Evolutionary conservation across 2,888 invertebrate species (phyloP).

Genomic region (Andrena bucephala): DNA sequence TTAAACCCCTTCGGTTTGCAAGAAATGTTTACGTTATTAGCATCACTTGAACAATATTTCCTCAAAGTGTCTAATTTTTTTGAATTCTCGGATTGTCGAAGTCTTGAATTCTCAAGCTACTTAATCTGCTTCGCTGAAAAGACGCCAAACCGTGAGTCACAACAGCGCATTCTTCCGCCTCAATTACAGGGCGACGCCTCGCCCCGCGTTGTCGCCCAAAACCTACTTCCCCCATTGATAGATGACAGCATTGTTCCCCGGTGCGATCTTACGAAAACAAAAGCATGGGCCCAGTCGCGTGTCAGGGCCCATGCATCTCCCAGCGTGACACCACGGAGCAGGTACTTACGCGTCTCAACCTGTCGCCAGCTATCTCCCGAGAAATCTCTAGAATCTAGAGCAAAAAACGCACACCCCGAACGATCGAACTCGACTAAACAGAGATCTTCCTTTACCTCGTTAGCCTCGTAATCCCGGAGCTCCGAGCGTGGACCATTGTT

Average conservation of each 20-base stretch:
- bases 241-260: conserved; percentile 48
- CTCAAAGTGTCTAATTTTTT: no score
- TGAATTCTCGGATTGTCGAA: no score
- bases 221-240: background rate
- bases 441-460: no score
- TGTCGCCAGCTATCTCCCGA: conserved; percentile 6
- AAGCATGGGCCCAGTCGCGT: conserved; percentile 29
- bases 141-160: background rate
- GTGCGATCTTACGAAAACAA: conserved; percentile 26
- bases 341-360: background rate
- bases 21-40: no score
- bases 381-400: background rate
- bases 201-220: background rate
- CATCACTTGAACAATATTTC: no score
- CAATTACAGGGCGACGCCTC: background rate
- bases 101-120: no score
- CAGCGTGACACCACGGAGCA: no score
- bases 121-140: no score
- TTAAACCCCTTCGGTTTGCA: no score
- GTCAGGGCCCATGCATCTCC: background rate
- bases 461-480: no score
- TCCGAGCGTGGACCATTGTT: background rate
- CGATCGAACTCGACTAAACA: no score
- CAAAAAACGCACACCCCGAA: no score
- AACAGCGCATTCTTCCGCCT: background rate